phyloP scores from a whole-genome alignment of 1,140 invertebrate genomes.

The Drosophila ercepeae region DNA sequence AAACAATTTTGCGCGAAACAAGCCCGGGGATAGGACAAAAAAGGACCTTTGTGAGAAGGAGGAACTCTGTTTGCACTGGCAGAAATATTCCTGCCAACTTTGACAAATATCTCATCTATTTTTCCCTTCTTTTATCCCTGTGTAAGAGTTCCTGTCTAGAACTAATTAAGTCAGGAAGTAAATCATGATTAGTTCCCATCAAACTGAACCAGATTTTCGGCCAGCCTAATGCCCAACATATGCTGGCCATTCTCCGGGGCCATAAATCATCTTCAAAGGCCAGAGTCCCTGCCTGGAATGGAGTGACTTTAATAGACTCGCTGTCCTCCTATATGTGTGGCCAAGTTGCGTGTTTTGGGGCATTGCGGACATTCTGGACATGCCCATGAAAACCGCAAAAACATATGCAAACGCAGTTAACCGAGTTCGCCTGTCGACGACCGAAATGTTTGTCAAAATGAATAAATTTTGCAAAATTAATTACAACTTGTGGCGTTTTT shows the following conservation, averaged over 20 bases:
- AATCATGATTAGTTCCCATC: slow-evolving; percentile 39
- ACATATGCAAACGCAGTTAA: slow-evolving; percentile 64
- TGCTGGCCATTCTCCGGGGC: slow-evolving; percentile 11
- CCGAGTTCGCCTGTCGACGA: slow-evolving; percentile 49
- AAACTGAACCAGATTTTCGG: slow-evolving; percentile 34
- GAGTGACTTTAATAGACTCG: slow-evolving; percentile 15
- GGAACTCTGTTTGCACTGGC: slow-evolving; percentile 1
- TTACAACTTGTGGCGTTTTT: slow-evolving; percentile 39
- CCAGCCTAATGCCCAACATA: slow-evolving; percentile 26
- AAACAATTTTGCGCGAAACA: slow-evolving; percentile 64
- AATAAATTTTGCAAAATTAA: slow-evolving; percentile 78
- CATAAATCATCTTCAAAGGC: slow-evolving; percentile 34
- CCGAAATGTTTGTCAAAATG: slow-evolving; percentile 64
- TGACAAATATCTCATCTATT: neutral
- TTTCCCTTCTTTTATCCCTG: neutral
- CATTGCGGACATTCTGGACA: slow-evolving; percentile 23
- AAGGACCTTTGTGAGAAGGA: slow-evolving; percentile 15
- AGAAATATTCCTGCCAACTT: neutral
- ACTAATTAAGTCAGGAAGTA: slow-evolving; percentile 40
- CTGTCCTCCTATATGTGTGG: slow-evolving; percentile 15
- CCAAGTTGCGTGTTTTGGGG: slow-evolving; percentile 42
- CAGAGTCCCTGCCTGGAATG: neutral
- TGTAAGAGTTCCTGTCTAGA: slow-evolving; percentile 15
- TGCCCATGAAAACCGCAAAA: slow-evolving; percentile 45
- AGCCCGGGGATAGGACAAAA: slow-evolving; percentile 15